Evolutionary conservation across 2,888 invertebrate species (phyloP), one percentile per base, ranked within the genome.

Genomic region (Leucophenga maculata): DNA sequence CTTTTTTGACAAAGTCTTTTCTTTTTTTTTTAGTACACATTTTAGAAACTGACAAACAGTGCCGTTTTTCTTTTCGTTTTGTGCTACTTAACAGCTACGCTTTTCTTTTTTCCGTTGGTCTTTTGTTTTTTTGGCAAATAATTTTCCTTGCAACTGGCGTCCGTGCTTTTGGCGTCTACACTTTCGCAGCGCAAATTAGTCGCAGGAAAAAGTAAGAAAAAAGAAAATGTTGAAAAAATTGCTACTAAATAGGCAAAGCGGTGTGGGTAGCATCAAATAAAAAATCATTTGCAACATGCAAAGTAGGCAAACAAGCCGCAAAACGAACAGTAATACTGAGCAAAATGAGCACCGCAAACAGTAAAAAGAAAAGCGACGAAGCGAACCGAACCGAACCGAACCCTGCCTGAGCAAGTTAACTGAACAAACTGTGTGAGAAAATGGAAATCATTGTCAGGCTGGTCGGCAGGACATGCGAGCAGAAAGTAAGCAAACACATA

Each of bases 271-370:
- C 52, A 65, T 13, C 22, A 48, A 48, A 18, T 22, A 26, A 48
- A 52, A 80, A 80, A 80, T 80, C 77, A 81, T 79, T 80, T 72
- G 80, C 79, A 80, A 80, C 80, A 80, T 80, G 82, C 80, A 80
- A 80, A 79, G 77, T 71, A 57, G n/a, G 39, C 48, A 48, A 64
- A 48, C 39, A 60, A n/a, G n/a, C n/a, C 16, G 57, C 20, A 44
- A 52, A 64, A 14, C 16, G 26, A 74, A 77, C 74, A 72, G 78
- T 72, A 80, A 79, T 79, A 74, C 3, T 1, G 13, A 62, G 18
- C 22, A 44, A 62, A 44, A 39, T 20, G 31, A 59, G 59, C 31
- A 48, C 62, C 62, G 59, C 72, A 46, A 70, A 67, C 60, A 64
- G 13, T 65, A 54, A 69, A 64, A 13, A 48, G 48, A 60, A 57